Base-by-base conservation (phyloP, 64 coral and sea anemone species). In the Actinia equina region DNA sequence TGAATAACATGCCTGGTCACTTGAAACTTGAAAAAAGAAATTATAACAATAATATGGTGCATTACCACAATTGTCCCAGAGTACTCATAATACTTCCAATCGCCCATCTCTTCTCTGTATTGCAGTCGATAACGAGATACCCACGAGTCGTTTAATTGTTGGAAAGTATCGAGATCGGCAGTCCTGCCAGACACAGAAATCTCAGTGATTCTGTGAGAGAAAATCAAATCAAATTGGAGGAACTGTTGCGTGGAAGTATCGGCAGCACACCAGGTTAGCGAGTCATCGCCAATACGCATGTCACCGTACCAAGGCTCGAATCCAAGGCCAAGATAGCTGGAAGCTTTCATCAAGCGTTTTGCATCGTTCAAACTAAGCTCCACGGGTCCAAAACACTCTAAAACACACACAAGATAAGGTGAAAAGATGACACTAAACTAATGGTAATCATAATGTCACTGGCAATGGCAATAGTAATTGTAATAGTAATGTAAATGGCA, bases 281-380 rank as follows among this genome's bases (percentile, higher is more conserved):
- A 85, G 7, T 85, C 82, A 41, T 86, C 86, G 13, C 79, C 59
- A 8, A 88, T 67, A 88, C 76, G 57, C 22, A 94, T 79, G 45
- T 88, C 85, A 49, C 83, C 92, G 26, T 89, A 86, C 92, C 92
- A 94, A 25, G 92, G 92, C 20, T 94, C 92, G 53, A 78, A 82
- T 4, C 88, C 92, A 60, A 77, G 77, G 8, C 85, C 49, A 52
- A 84, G 74, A 49, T 81, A 84, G 30, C 92, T 89, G 18, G 77
- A 89, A 0, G 92, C 92, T 70, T 83, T 84, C 30, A 94, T 82
- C 27, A 84, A 57, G 15, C 55, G 55, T 57, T 57, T 57, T 57
- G 51, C 37, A 49, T 93, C 79, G 3, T 45, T 49, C 69, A 89
- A 19, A 57, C 11, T 57, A 6, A 57, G 13, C 55, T 57, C 55